A percentile compares a stretch with the other conserved stretches of the same genome.
These are phyloP conservation scores for Enteromius argenteus DNA, from an alignment of 2,797 vertebrate genomes.

Conservation along the genomic window DNA sequence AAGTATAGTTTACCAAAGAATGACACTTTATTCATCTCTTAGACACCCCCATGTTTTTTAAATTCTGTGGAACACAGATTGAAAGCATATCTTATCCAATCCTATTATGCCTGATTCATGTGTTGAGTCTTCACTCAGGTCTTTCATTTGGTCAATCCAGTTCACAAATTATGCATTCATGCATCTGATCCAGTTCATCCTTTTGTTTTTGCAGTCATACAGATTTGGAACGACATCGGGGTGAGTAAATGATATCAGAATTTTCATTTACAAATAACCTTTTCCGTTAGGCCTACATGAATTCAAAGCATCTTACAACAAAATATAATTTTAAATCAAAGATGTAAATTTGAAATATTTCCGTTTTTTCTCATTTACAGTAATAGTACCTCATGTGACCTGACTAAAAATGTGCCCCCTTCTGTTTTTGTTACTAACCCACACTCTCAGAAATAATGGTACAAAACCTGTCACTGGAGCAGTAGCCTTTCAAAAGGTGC, in stretches of 20 bases:
- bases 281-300: background rate
- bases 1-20: background rate
- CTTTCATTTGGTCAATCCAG: background rate
- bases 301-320: background rate
- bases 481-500: background rate
- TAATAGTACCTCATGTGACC: slow-evolving; percentile 4
- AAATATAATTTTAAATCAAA: slow-evolving; percentile 20
- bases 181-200: background rate
- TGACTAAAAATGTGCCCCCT: background rate
- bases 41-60: background rate
- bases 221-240: background rate
- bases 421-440: background rate
- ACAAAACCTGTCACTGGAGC: background rate
- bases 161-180: background rate
- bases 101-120: background rate
- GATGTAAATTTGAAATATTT: background rate
- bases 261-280: background rate
- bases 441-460: background rate
- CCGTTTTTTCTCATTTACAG: slow-evolving; percentile 15
- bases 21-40: background rate
- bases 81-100: background rate
- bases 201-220: background rate
- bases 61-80: background rate
- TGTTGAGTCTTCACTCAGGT: background rate
- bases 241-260: background rate